Evolutionary conservation across 2,113 vertebrate species (phyloP).

Genomic region (pig (Sus scrofa)): T2T-Sscrofa CM000815.6:120686001-120686500

Average conservation of each 20-base stretch:
- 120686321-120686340: neutral
- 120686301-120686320: neutral
- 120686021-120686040: neutral
- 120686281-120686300: neutral
- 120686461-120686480: no score
- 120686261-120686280: neutral
- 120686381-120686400: no score
- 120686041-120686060: neutral
- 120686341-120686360: slow-evolving; percentile 10
- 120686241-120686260: neutral
- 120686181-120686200: neutral
- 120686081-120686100: no score
- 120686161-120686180: neutral
- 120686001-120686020: neutral
- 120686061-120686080: neutral
- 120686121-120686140: neutral
- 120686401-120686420: no score
- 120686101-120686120: neutral
- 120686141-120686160: neutral
- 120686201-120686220: neutral
- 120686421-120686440: no score
- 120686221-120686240: neutral
- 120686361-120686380: neutral
- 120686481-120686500: no score
- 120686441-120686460: no score